Conservation (phyloP, 2,113 vertebrate genomes). For the Ursus arctos region DNA sequence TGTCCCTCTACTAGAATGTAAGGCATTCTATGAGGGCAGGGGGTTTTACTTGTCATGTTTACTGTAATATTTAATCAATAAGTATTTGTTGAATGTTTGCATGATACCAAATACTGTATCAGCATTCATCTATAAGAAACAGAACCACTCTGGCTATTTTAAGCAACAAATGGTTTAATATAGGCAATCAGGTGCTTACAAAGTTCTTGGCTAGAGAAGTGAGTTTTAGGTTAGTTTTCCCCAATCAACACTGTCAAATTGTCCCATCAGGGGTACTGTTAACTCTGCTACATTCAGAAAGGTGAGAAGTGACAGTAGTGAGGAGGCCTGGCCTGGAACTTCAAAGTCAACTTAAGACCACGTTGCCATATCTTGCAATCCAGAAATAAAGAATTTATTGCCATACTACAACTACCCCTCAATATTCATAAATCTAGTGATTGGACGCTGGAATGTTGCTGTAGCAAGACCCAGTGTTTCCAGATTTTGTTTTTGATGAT, state of each 20-base stretch:
- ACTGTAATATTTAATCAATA: constrained; percentile 3
- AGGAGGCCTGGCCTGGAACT: background rate
- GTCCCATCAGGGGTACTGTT: background rate
- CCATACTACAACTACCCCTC: background rate
- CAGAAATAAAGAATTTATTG: background rate
- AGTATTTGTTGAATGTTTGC: background rate
- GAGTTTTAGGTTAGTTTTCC: background rate
- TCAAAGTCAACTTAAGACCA: background rate
- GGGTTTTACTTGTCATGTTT: background rate
- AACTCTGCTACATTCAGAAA: constrained; percentile 20
- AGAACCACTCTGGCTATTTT: constrained; percentile 15
- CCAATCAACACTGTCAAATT: background rate
- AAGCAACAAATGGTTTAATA: background rate
- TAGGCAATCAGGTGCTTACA: background rate
- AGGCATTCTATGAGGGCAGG: background rate
- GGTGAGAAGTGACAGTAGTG: background rate
- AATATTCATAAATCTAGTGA: background rate
- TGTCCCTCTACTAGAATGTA: background rate
- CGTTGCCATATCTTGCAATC: background rate
- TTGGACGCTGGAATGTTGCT: background rate
- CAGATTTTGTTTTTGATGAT: background rate
- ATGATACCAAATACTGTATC: background rate
- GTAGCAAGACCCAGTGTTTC: background rate
- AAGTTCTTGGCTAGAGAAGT: background rate
- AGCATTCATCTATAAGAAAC: background rate